A percentile compares a stretch with the other conserved stretches of the same genome.
Evolutionary conservation across 2,797 vertebrate genomes (phyloP).

Genomic region (Ibycter americanus): DNA sequence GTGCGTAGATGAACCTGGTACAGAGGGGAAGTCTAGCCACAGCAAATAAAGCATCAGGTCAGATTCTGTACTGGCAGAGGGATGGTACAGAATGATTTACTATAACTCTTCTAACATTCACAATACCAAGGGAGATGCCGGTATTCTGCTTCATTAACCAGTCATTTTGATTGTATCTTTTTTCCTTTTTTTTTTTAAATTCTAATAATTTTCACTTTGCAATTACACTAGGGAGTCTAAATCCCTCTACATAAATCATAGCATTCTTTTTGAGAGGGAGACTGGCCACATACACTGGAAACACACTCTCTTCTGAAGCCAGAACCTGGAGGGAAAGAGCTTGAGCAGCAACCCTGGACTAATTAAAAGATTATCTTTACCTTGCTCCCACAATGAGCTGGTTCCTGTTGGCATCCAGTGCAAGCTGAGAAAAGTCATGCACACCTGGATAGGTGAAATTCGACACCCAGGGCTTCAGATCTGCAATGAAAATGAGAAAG

Average conservation of each 20-base stretch:
- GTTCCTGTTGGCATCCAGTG: conserved; percentile 94
- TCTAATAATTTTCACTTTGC: conserved; percentile 50
- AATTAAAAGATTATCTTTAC: conserved; percentile 78
- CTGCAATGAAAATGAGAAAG: conserved; percentile 74
- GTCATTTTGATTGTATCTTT: conserved; percentile 15
- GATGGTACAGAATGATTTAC: not conserved
- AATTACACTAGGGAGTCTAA: conserved; percentile 37
- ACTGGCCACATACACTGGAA: not conserved
- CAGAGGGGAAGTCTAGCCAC: not conserved
- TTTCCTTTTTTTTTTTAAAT: not conserved
- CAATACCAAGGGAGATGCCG: not conserved
- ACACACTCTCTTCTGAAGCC: not conserved
- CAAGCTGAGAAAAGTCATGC: conserved; percentile 94
- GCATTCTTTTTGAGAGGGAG: not conserved
- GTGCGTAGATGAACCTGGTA: not conserved
- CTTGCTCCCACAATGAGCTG: conserved; percentile 98
- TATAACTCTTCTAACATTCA: not conserved
- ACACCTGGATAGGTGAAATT: conserved; percentile 89
- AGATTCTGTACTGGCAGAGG: not conserved
- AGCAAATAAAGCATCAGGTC: conserved; percentile 2
- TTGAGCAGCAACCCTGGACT: not conserved
- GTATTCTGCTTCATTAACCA: conserved; percentile 48
- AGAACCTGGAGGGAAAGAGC: not conserved
- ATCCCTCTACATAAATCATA: conserved; percentile 28
- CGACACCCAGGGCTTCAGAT: conserved; percentile 91